Evolutionary conservation across 2,888 invertebrate species (phyloP), one percentile per base, ranked within the genome.

Genomic region (Busseola fusca): DNA sequence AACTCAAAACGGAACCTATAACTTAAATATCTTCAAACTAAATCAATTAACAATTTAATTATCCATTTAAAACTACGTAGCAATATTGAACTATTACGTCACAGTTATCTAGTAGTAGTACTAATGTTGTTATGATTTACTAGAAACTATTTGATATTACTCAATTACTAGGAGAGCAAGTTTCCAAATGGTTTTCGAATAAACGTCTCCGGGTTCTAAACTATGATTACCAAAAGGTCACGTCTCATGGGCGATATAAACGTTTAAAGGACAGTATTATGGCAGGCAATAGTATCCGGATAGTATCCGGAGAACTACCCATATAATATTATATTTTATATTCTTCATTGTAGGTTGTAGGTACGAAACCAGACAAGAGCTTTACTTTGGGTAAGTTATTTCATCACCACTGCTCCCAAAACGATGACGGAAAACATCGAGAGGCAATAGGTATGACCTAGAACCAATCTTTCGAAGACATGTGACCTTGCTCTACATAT

Each of bases 191-290:
- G 64, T 58, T 57, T 60, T 48, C n/a, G 42, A 64, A 72, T 78
- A 66, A 72, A 59, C 65, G 65, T 59, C 57, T 60, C 40, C 64
- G n/a, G 56, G 48, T 63, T 69, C 64, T 65, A 81, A 82, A 65
- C 67, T 81, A 42, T 65, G 64, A 81, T 67, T 64, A 72, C 42
- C 12, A 10, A 78, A 73, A 82, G 79, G 74, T 79, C 82, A 69
- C 40, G 42, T 73, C 79, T 69, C 80, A 21, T 30, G 79, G 79
- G 79, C 25, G 56, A 66, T 60, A 69, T 74, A 67, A 78, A 50
- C 27, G 56, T 48, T 48, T 57, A 40, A 30, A 52, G 30, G 62
- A 30, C n/a, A 54, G 64, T 42, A n/a, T 50, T 45, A 27, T n/a
- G 30, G 60, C 56, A 9, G 21, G 34, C n/a, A 42, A 67, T 18